Base-by-base conservation (phyloP, 2,113 vertebrate genomes). In the Podocnemis expansa region DNA sequence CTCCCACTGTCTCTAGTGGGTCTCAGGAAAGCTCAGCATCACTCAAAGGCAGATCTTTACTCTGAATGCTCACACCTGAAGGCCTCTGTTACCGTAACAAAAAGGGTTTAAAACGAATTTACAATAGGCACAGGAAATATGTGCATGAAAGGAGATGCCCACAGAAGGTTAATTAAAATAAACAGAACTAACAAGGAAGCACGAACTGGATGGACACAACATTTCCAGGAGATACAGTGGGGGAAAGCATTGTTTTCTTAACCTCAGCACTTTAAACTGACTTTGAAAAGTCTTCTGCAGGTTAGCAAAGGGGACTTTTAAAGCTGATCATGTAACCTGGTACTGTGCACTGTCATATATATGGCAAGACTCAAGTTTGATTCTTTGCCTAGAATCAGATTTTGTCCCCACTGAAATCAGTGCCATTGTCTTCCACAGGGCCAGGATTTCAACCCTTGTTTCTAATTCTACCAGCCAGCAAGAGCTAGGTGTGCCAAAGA, bases 401-500 rank as follows among this genome's bases (percentile, higher is more conserved):
- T 12, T 24, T 45, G 56, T 29, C 41, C 13, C 56, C 31, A 8
- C 22, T 78, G 21, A 58, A 49, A 27, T 31, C 70, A 52, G 63
- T 63, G 14, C 8, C 54, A 88, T 24, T 38, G 22, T 84, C 51
- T 27, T 83, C 31, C 73, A 4, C 38, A 43, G 34, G 6, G 63
- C 17, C 1, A 70, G n/a, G 24, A 24, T 41, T 90, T 90, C 73
- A n/a, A 34, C 51, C 41, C 29, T 16, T 27, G 25, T 34, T 21
- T 67, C 25, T 47, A n/a, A 0, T 0, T 38, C 43, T 16, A 79
- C 21, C 54, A 85, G 4, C 21, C 27, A 86, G 27, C 4, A 73
- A 52, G 38, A 43, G 22, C 10, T 21, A 90, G 29, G 11, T 24
- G 38, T 5, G 41, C 16, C 45, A 79, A 78, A 79, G 51, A 8